Evolutionary conservation across 64 coral and sea anemone species (phyloP), one percentile per base, ranked within the genome.

Genomic region (Orbicella faveolata): DNA sequence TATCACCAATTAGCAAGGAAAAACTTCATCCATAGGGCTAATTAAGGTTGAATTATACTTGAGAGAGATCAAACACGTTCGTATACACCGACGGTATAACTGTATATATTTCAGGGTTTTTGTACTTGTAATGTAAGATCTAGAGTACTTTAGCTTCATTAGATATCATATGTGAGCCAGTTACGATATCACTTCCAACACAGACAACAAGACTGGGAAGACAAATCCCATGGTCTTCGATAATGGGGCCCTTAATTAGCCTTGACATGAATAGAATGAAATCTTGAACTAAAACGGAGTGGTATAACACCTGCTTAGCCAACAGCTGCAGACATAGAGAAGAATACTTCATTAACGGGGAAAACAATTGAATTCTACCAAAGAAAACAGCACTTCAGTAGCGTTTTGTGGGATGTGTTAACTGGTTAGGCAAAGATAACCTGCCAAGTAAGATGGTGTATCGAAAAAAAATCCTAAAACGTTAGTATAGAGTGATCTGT

Each of bases 331-430:
- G 9, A 63, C 17, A 67, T 13, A 11, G 18, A 44, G 35, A 85
- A 65, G 34, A 85, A 85, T 85, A 73, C 63, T 48, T 85, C 82
- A 85, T 85, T 55, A 85, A 65, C 19, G 20, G 1, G 12, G 11
- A 4, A 13, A 72, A 44, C 35, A 41, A 44, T 83, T 68, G 41
- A n/a, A 62, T 83, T 67, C 63, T 83, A 83, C 36, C 63, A 18
- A 36, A 67, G 35, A 35, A 63, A 68, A 83, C 37, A 17, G 34
- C 19, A 23, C 63, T 63, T 48, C 16, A 1, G 23, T 6, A 79
- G 77, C 13, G 20, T n/a, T 57, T 61, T 34, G 52, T 59, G 10
- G 5, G 16, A 21, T 41, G 2, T 17, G 10, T 68, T 10, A 21
- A 44, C 18, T 67, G 64, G 18, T 23, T 11, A 36, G 69, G 51